Base-by-base conservation (phyloP, 2,113 vertebrate genomes). In the Serranochromis macrocephalus region DNA sequence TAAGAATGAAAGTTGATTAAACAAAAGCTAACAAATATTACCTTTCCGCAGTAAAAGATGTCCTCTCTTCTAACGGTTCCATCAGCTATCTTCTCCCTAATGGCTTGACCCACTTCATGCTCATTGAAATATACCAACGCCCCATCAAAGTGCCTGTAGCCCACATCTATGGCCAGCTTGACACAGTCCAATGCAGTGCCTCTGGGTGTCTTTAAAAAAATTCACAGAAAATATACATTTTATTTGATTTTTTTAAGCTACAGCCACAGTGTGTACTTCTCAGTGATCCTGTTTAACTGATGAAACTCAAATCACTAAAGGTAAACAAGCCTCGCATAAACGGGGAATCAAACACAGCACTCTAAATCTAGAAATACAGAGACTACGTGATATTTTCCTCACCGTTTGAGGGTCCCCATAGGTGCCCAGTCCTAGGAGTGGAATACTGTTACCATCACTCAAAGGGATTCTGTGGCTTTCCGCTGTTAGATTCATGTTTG, bases 31-130 rank as follows among this genome's bases (percentile, higher is more conserved):
- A 57, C 6, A 55, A 53, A 55, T 45, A 19, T 81, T 83, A 99
- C 98, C 97, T 99, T 99, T 82, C 98, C 98, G 6, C 98, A 99
- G 92, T 99, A 99, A 93, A 98, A 99, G 68, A 99, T 97, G 78
- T 99, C 98, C 85, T 99, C 97, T 91, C 98, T 91, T 88, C 73
- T 97, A 47, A 99, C 95, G 2, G 94, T 98, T 71, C 98, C 98
- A 89, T 99, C 97, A 12, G 95, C 95, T 24, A 99, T 97, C 95
- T 98, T 98, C 85, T 98, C 97, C 38, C 94, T 91, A 51, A 98
- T 97, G 87, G 98, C 98, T 85, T 97, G 95, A 26, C 98, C 98
- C 3, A 99, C 97, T 90, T 99, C 98, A 1, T 97, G 96, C 81
- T 99, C 98, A 1, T 98, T 99, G 85, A 66, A 84, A 89, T 99